A percentile compares a stretch with the other conserved stretches of the same genome.
Evolutionary conservation across 2,888 invertebrate genomes (phyloP).

Genomic region (Penaeus monodon): DNA sequence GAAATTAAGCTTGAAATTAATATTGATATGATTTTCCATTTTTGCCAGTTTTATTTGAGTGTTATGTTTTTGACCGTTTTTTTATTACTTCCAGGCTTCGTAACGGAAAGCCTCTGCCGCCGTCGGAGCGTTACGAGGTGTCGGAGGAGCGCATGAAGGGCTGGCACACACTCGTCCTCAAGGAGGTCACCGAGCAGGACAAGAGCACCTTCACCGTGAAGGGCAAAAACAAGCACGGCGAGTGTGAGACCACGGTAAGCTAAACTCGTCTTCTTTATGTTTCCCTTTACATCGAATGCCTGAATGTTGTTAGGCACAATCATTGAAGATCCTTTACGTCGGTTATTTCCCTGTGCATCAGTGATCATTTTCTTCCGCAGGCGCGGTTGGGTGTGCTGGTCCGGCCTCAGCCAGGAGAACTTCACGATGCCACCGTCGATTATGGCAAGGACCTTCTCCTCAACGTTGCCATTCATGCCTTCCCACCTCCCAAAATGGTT

Average conservation of each 20-base stretch:
- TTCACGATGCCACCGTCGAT: conserved; percentile 47
- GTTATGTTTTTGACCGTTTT: neutral
- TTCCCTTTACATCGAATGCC: neutral
- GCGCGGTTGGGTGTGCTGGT: conserved; percentile 50
- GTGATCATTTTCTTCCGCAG: conserved; percentile 9
- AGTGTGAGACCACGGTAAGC: conserved; percentile 67
- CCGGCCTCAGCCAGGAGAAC: conserved; percentile 43
- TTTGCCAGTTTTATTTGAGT: too few species aligned
- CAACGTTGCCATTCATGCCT: conserved; percentile 51
- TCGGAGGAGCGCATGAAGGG: conserved; percentile 42
- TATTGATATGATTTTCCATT: too few species aligned
- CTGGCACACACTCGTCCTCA: conserved; percentile 47
- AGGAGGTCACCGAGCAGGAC: conserved; percentile 58
- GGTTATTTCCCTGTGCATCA: neutral
- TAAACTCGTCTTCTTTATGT: neutral
- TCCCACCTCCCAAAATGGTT: conserved; percentile 54
- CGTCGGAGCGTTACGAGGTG: conserved; percentile 67
- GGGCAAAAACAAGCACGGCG: conserved; percentile 73
- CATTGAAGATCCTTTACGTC: neutral
- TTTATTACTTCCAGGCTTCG: conserved; percentile 67
- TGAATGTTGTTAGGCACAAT: neutral
- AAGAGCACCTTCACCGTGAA: conserved; percentile 72
- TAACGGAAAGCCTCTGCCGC: conserved; percentile 69
- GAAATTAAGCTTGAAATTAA: too few species aligned
- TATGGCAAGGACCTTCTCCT: conserved; percentile 51